These are phyloP conservation scores for Anarsia innoxiella DNA, from an alignment of 2,888 invertebrate genomes.

Conservation along the genomic window DNA sequence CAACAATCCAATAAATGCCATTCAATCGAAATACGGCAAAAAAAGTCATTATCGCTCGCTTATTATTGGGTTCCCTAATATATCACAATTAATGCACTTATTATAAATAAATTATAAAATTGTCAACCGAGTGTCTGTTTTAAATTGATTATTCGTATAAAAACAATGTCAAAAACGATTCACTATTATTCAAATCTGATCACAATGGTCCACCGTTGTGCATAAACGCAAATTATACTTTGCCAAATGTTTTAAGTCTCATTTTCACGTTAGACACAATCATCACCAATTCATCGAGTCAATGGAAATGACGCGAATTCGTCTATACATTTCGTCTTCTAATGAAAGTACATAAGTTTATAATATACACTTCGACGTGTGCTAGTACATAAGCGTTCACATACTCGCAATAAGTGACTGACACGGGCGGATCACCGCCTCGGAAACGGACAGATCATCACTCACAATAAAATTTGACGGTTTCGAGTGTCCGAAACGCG, in stretches of 20 bases:
- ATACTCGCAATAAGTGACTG: constrained; percentile 39
- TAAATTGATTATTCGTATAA: constrained; percentile 50
- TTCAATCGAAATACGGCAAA: constrained; percentile 40
- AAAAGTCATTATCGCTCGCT: constrained; percentile 46
- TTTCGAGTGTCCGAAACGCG: constrained; percentile 39
- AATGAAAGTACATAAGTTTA: constrained; percentile 59
- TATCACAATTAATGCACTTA: constrained; percentile 73
- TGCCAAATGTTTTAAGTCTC: constrained; percentile 52
- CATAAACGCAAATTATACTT: constrained; percentile 63
- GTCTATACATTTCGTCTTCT: constrained; percentile 56
- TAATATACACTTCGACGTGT: constrained; percentile 49
- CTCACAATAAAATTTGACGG: constrained; percentile 42
- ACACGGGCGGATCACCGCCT: constrained; percentile 36
- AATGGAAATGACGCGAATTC: constrained; percentile 50
- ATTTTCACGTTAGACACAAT: constrained; percentile 62
- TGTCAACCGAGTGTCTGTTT: constrained; percentile 64
- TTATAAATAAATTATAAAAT: constrained; percentile 72
- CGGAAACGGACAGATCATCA: constrained; percentile 33
- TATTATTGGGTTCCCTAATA: constrained; percentile 49
- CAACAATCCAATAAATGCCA: constrained; percentile 46
- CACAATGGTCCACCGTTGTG: constrained; percentile 68
- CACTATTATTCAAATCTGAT: constrained; percentile 65
- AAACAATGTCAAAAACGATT: constrained; percentile 70
- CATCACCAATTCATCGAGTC: constrained; percentile 63
- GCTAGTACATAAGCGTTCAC: constrained; percentile 50